Evolutionary conservation across 2,113 vertebrate species (phyloP), one percentile per base, ranked within the genome.

Genomic region (Toxostoma redivivum): DNA sequence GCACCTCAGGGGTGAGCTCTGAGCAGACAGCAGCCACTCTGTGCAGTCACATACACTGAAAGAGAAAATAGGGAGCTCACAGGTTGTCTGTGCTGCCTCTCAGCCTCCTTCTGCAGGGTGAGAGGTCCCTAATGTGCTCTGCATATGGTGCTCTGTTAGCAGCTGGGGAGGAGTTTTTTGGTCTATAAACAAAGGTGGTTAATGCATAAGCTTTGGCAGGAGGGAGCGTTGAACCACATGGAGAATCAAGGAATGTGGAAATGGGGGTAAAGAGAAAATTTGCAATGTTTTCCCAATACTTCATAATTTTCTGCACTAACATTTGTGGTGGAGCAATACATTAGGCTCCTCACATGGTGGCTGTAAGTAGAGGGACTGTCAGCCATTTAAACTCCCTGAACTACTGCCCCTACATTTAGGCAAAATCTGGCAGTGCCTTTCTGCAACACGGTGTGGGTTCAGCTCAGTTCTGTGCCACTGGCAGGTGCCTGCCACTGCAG

Each of bases 181-280:
- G 37, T 4, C 18, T 54, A 7, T 53, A 33, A 60, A 15, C 56
- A 50, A 47, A 24, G 10, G 27, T 22, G 19, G 15, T 31, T 70
- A 65, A 77, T 61, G 45, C 37, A 8, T 35, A n/a, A 38, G 23
- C 17, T 84, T 78, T 85, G 38, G 21, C 70, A 93, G 7, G 25
- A 71, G 31, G 3, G 38, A 67, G 8, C 0, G 2, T 24, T 91
- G 47, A 58, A 37, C 10, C 21, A 2, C 28, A 7, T 0, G 3
- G 58, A 73, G 54, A 78, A 66, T 53, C 11, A 42, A 40, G 22
- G 6, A 60, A 44, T 77, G 60, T 67, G 19, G 51, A 70, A 86
- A 81, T 0, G 4, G 30, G 47, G 47, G n/a, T 40, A 81, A 84
- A 86, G 79, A 62, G 45, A n/a, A 81, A 40, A 78, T 48, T 15